Evolutionary conservation across 2,888 invertebrate species (phyloP), one percentile per base, ranked within the genome.

Genomic region (Tupiocoris notatus): DNA sequence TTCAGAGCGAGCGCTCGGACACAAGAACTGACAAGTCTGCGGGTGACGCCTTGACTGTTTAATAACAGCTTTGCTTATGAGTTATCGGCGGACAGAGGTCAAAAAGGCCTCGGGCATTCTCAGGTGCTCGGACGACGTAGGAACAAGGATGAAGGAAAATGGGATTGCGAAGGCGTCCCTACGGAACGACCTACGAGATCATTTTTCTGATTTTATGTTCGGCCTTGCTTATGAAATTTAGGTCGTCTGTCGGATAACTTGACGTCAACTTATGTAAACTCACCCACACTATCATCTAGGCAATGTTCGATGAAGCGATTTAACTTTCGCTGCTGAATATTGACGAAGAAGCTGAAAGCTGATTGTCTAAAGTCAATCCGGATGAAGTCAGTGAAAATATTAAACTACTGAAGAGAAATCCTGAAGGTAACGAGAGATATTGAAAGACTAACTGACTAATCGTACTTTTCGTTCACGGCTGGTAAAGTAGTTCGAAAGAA

Each of bases 21-120:
- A 7, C 39, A n/a, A n/a, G n/a, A n/a, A n/a, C n/a, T n/a, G n/a
- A n/a, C n/a, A n/a, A n/a, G n/a, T 39, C 39, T 3, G 39, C 39
- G 39, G 39, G 39, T 39, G 39, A 39, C 65, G 65, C 65, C 65
- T 39, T 39, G 39, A 25, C 65, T 65, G 65, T 39, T 17, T 65
- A 65, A 65, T 65, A 65, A 65, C 65, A 25, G 65, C 65, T 39
- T 65, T 65, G 18, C n/a, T 22, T 25, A 12, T 65, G 65, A 65
- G 65, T 65, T 65, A 65, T 65, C 65, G 65, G 17, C 65, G 39
- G 39, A 39, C 39, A 39, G 39, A 12, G 39, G 39, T 39, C 39
- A 39, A 39, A 12, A 39, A 39, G 39, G 39, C 39, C 39, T 39
- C 6, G 39, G 39, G 39, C 39, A 7, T 39, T 39, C 39, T 39